Conservation (phyloP, 2,888 invertebrate genomes). For the Leptodirus hochenwartii region DNA sequence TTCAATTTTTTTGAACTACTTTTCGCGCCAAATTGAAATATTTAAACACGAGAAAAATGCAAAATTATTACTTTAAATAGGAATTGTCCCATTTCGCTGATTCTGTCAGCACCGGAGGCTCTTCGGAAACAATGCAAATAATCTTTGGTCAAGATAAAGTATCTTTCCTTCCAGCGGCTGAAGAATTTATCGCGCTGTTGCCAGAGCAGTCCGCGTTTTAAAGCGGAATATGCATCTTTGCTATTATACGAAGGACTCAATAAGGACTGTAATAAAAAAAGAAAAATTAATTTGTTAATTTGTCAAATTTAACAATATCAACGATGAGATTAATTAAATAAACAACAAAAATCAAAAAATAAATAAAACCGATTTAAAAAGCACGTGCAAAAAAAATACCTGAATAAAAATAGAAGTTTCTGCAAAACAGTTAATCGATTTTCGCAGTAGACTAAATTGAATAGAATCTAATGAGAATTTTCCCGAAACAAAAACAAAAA, state of each 20-base stretch:
- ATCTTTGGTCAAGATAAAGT: constrained; percentile 44
- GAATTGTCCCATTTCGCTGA: constrained; percentile 48
- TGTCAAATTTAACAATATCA: constrained; percentile 2
- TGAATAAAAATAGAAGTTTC: too few species aligned
- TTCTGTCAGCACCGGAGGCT: constrained; percentile 34
- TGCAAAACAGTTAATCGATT: too few species aligned
- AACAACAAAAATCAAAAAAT: too few species aligned
- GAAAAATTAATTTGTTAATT: constrained; percentile 7
- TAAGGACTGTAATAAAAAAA: constrained; percentile 22
- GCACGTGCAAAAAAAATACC: too few species aligned
- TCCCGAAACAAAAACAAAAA: too few species aligned
- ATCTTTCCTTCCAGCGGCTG: constrained; percentile 47
- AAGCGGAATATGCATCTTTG: constrained; percentile 33
- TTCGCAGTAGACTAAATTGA: too few species aligned
- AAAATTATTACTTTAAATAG: constrained; percentile 31
- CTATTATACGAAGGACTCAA: constrained; percentile 20
- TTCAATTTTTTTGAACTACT: too few species aligned
- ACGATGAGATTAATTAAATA: neutral
- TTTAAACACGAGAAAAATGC: too few species aligned
- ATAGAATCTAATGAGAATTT: too few species aligned
- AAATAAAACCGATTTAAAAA: too few species aligned
- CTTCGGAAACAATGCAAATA: constrained; percentile 46
- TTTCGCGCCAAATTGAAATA: too few species aligned
- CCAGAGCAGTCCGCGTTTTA: constrained; percentile 43
- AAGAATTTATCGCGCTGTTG: constrained; percentile 44